Conservation (phyloP, 2,888 invertebrate species). For the Toxonevra muliebris region DNA sequence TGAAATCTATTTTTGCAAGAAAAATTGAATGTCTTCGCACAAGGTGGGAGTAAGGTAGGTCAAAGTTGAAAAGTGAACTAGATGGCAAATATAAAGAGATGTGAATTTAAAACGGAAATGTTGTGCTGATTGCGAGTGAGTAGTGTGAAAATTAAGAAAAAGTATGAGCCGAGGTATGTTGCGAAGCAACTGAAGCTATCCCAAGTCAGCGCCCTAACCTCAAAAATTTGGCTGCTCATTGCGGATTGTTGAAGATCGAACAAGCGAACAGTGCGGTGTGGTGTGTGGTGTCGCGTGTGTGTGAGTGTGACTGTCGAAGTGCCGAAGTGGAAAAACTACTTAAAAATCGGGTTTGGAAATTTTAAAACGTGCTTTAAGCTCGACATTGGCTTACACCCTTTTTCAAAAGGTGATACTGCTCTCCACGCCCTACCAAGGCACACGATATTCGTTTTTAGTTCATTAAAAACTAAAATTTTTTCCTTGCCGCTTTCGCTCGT, state of each 20-base stretch:
- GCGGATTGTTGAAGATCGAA: constrained; percentile 25
- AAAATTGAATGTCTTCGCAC: constrained; percentile 49
- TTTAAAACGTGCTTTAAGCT: too few relatives aligned
- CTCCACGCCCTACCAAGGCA: too few relatives aligned
- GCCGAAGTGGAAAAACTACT: constrained; percentile 56
- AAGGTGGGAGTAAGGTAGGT: constrained; percentile 63
- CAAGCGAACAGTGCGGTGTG: constrained; percentile 31
- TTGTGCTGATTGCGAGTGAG: constrained; percentile 34
- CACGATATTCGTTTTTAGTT: too few relatives aligned
- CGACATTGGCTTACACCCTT: too few relatives aligned
- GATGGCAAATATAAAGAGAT: too few relatives aligned
- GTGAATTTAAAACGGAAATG: too few relatives aligned
- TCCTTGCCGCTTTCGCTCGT: constrained; percentile 11
- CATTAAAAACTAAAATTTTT: too few relatives aligned
- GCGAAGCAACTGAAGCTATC: constrained; percentile 30
- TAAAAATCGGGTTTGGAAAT: constrained; percentile 41
- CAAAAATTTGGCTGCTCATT: constrained; percentile 48
- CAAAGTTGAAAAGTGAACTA: constrained; percentile 53
- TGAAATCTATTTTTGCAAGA: constrained; percentile 31
- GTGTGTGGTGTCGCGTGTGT: constrained; percentile 46
- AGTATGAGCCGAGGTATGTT: constrained; percentile 11
- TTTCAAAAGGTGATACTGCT: too few relatives aligned
- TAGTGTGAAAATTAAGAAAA: constrained; percentile 48
- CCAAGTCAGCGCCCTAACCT: constrained; percentile 49
- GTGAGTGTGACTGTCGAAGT: constrained; percentile 46